Percentiles rank a stretch among this genome's conserved stretches.
phyloP scores from a whole-genome alignment of 2,797 vertebrate species.

The Pseudomugil gertrudae region DNA sequence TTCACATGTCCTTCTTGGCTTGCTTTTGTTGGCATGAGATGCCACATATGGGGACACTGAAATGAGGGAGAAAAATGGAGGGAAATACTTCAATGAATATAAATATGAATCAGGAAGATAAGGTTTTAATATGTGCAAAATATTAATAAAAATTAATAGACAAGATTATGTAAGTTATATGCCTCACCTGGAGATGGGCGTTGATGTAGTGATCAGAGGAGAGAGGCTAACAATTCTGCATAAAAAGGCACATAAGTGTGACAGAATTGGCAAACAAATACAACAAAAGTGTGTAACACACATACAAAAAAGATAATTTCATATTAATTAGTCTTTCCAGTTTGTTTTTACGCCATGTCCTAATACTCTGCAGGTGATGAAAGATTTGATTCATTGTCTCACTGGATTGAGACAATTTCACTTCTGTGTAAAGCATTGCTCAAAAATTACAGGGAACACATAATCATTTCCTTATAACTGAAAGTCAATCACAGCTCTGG shows the following conservation, averaged over 20 bases:
- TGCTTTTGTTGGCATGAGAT: constrained; percentile 60
- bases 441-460: too few species aligned
- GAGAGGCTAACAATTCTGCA: constrained; percentile 83
- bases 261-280: constrained; percentile 13
- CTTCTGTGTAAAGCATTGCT: too few species aligned
- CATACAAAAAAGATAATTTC: not conserved
- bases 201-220: constrained; percentile 45
- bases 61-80: not conserved
- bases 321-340: not conserved
- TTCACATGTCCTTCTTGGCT: constrained; percentile 47
- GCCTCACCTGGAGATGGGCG: constrained; percentile 77
- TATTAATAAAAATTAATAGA: too few species aligned
- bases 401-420: not conserved
- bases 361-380: not conserved
- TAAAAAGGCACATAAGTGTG: constrained; percentile 27
- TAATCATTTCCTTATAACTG: too few species aligned
- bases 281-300: not conserved
- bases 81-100: not conserved
- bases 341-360: not conserved
- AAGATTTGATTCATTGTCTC: not conserved
- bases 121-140: not conserved
- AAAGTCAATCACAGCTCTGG: too few species aligned
- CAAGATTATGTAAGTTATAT: not conserved
- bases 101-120: not conserved
- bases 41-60: constrained; percentile 71